Percentiles rank a stretch among this genome's conserved stretches.
Evolutionary conservation across 2,888 invertebrate genomes (phyloP).

Genomic region (Amaurobius ferox): DNA sequence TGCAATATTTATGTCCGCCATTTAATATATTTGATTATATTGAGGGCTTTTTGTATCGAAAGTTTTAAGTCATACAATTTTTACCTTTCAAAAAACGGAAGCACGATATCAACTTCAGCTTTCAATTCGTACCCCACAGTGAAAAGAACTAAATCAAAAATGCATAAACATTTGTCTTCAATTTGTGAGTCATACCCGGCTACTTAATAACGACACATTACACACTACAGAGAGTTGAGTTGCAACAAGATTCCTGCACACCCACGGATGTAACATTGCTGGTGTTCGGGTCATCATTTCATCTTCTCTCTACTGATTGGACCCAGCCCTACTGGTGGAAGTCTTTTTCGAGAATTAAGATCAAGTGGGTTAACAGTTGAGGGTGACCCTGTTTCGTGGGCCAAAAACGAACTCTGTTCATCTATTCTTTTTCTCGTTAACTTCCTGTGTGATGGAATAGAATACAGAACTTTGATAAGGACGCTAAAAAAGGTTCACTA

Average conservation of each 20-base stretch:
- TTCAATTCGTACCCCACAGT: too few species aligned
- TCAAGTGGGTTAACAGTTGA: constrained; percentile 2
- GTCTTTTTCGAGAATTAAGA: not conserved
- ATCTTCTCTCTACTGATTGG: not conserved
- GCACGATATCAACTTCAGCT: too few species aligned
- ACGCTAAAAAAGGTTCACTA: constrained; percentile 6
- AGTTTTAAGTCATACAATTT: too few species aligned
- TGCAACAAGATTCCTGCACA: not conserved
- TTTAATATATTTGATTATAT: too few species aligned
- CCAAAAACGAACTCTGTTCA: constrained; percentile 10
- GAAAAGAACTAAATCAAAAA: too few species aligned
- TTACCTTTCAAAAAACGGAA: too few species aligned
- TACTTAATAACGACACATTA: constrained; percentile 4
- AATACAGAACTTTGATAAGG: not conserved
- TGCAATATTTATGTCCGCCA: too few species aligned
- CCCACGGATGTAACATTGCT: not conserved
- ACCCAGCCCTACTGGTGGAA: not conserved
- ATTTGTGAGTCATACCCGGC: not conserved
- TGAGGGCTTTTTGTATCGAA: too few species aligned
- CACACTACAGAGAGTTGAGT: not conserved
- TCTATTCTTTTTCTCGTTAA: not conserved
- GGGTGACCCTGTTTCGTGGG: constrained; percentile 14
- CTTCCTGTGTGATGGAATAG: not conserved
- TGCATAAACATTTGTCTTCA: not conserved
- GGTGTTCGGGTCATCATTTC: not conserved